A percentile compares a stretch with the other conserved stretches of the same genome.
Conservation (phyloP, 2,797 vertebrate genomes). For the Chelmon rostratus region DNA sequence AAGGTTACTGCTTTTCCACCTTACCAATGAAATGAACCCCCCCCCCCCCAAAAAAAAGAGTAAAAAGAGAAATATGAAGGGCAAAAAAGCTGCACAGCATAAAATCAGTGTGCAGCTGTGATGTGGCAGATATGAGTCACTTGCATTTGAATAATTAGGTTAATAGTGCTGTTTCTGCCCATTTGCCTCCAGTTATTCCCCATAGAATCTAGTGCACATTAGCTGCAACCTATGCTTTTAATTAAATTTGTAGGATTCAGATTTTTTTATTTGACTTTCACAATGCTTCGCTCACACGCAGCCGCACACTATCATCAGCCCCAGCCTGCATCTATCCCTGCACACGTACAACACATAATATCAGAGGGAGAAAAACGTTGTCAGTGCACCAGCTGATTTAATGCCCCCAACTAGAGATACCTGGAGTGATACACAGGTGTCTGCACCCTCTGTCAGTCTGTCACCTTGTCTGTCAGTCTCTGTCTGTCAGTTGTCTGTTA, state of each 20-base stretch:
- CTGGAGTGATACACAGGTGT: background rate
- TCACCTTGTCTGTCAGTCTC: background rate
- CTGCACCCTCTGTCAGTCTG: background rate
- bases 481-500: background rate
- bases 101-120: background rate
- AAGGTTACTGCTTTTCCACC: slow-evolving; percentile 10
- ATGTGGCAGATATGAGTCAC: slow-evolving; percentile 1
- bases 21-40: background rate
- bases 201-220: background rate
- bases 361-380: background rate
- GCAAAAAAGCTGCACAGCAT: background rate
- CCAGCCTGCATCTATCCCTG: background rate
- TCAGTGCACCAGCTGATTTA: background rate
- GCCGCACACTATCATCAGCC: background rate
- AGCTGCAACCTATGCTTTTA: background rate
- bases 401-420: background rate
- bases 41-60: background rate
- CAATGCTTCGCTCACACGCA: no score
- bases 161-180: background rate
- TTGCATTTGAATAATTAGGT: slow-evolving; percentile 15
- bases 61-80: background rate
- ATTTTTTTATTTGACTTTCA: background rate
- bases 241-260: background rate
- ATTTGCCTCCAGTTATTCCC: background rate
- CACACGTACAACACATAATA: no score